Evolutionary conservation across 2,888 invertebrate genomes (phyloP), one percentile per base, ranked within the genome.

Genomic region (Salticus scenicus): DNA sequence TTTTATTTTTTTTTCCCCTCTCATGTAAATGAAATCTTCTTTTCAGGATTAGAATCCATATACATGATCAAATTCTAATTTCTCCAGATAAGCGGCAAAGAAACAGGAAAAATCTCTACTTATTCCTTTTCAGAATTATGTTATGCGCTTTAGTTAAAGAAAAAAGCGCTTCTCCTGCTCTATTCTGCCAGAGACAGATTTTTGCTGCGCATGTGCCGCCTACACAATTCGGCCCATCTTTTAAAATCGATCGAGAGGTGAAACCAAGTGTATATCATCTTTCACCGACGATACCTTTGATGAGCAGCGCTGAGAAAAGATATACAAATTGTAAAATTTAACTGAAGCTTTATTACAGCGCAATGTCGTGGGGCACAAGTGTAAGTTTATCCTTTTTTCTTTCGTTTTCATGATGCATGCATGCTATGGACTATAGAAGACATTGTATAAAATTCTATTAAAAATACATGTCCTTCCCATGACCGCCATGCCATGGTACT

Each of bases 231-330:
- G 24, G 24, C 20, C 57, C 57, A 57, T 57, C 57, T 57, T 57
- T 57, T 57, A 57, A 57, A 57, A 57, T 57, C 57, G 57, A 57
- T 57, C 20, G 24, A 57, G 20, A 57, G 57, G 57, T 57, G 57
- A 57, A 24, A 24, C 57, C 57, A 57, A 57, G 57, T 57, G 24
- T 57, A 57, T 24, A 57, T 24, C 57, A 57, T 20, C 57, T 17
- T 24, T 57, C 4, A 20, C 24, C 14, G 37, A 57, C 57, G 24
- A 57, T 24, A 20, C 24, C 57, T 5, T n/a, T 24, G 24, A 24
- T 12, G 57, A 57, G 7, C 57, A 24, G 57, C 57, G 7, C 24
- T 12, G 5, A 57, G 57, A 57, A n/a, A 57, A 24, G 20, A 24
- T 20, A 57, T 7, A 4, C 7, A 57, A 47, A 57, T 24, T 7